Base-by-base conservation (phyloP, 2,113 vertebrate genomes). In the Poeciliopsis retropinna region DNA sequence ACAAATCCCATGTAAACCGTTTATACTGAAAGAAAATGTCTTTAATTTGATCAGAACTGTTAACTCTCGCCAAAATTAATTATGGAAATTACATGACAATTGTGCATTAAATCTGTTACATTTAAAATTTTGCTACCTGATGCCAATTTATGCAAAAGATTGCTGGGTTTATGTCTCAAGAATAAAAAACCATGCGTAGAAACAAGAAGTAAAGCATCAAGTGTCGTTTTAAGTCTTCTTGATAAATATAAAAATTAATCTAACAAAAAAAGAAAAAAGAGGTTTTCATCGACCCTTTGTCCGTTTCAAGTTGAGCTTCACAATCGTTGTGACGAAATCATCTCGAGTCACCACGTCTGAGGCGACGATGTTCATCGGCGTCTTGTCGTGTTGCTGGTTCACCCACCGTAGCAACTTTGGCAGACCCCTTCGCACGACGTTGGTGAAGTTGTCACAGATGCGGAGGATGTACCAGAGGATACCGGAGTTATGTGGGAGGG, bases 331-430 rank as follows among this genome's bases (percentile, higher is more conserved):
- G n/a, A 87, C 76, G 47, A 92, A 91, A 67, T 71, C 17, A 3
- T 74, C 28, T 0, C 68, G n/a, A 2, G 81, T 87, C 76, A 74
- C 91, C 66, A 91, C 7, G 47, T 92, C 91, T 3, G 91, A 88
- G 14, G 88, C 88, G 0, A 92, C 13, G 0, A 91, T 88, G 80
- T 91, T 91, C 44, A 87, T 1, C 0, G 62, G 72, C 2, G 66
- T 84, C 4, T 60, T 39, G 5, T 2, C 17, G 0, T 63, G 37
- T 22, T 88, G 78, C 62, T 37, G 12, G 13, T 64, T 66, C 29
- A 79, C 5, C 88, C 89, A 91, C 30, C 3, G 71, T 73, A 90
- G 67, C 74, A 89, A 41, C 41, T 34, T 37, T 0, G 85, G 80
- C 32, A 88, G 75, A 60, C 82, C 75, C 66, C 76, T 76, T 19